phyloP scores from a whole-genome alignment of 2,113 vertebrate genomes.

The Hemibagrus wyckioides region DNA sequence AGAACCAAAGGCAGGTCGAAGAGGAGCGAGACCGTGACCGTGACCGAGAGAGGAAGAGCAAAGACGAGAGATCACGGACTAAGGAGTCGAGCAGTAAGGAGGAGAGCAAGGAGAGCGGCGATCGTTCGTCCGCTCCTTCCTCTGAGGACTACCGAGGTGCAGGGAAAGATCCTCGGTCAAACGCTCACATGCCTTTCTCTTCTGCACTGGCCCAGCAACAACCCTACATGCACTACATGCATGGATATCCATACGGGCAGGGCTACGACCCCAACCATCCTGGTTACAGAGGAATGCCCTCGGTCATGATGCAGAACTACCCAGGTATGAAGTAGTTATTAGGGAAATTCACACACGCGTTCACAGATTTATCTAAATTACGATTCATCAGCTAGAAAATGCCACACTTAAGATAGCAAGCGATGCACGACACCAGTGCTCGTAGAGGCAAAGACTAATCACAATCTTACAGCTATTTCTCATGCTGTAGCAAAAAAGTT shows the following conservation, averaged over 20 bases:
- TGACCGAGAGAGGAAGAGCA: slow-evolving; percentile 88
- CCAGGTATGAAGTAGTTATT: slow-evolving; percentile 79
- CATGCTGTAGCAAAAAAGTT: slow-evolving; percentile 2
- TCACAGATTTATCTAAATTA: neutral
- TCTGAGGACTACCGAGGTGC: slow-evolving; percentile 85
- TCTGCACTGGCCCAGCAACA: slow-evolving; percentile 94
- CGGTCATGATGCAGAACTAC: slow-evolving; percentile 99
- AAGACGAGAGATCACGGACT: slow-evolving; percentile 86
- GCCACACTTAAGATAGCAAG: neutral
- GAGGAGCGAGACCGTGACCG: slow-evolving; percentile 81
- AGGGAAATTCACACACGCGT: no score
- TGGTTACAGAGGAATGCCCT: slow-evolving; percentile 92
- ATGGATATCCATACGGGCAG: slow-evolving; percentile 96
- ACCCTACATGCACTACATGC: slow-evolving; percentile 98
- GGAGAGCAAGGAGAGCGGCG: slow-evolving; percentile 84
- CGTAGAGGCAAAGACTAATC: neutral
- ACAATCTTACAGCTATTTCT: slow-evolving; percentile 28
- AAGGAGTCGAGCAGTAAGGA: slow-evolving; percentile 89
- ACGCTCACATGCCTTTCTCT: slow-evolving; percentile 90
- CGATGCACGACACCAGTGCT: neutral
- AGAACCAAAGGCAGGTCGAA: slow-evolving; percentile 86
- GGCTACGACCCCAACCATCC: slow-evolving; percentile 95
- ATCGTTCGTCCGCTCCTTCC: slow-evolving; percentile 77
- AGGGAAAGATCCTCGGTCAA: slow-evolving; percentile 89
- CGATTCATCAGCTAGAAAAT: slow-evolving; percentile 1